phyloP scores from a whole-genome alignment of 2,113 vertebrate species.

The Channa maculata region DNA sequence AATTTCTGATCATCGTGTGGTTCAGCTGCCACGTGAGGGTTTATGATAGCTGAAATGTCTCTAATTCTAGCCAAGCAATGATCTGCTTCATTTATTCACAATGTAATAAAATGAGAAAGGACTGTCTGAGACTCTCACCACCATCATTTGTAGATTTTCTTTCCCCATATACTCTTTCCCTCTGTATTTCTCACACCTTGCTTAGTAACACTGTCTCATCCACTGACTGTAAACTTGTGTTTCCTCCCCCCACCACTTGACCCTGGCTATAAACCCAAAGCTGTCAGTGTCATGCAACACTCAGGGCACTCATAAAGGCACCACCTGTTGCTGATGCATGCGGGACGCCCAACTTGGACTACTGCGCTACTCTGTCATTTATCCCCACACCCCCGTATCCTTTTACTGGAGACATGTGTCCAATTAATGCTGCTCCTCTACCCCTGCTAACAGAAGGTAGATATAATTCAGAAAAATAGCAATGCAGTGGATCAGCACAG shows the following conservation, averaged over 20 bases:
- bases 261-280: conserved; percentile 51
- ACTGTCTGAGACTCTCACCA: not conserved
- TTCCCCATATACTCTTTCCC: not conserved
- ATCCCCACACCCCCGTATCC: conserved; percentile 27
- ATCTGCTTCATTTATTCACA: conserved; percentile 43
- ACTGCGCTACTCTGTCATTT: conserved; percentile 51
- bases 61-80: conserved; percentile 68
- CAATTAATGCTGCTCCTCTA: conserved; percentile 58
- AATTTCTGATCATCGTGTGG: conserved; percentile 62
- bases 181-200: not conserved
- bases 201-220: not conserved
- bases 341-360: conserved; percentile 67
- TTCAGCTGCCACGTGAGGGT: conserved; percentile 14
- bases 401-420: conserved; percentile 57
- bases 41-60: conserved; percentile 65
- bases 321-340: conserved; percentile 77
- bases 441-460: conserved; percentile 33
- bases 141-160: not conserved
- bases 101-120: conserved; percentile 23
- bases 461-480: conserved; percentile 31
- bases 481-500: conserved; percentile 22
- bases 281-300: conserved; percentile 59
- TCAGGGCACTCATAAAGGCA: conserved; percentile 51
- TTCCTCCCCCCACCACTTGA: conserved; percentile 25
- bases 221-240: conserved; percentile 33